These are phyloP conservation scores for Sphenopsis melanotis DNA, from an alignment of 2,797 vertebrate genomes.

Conservation along the genomic window DNA sequence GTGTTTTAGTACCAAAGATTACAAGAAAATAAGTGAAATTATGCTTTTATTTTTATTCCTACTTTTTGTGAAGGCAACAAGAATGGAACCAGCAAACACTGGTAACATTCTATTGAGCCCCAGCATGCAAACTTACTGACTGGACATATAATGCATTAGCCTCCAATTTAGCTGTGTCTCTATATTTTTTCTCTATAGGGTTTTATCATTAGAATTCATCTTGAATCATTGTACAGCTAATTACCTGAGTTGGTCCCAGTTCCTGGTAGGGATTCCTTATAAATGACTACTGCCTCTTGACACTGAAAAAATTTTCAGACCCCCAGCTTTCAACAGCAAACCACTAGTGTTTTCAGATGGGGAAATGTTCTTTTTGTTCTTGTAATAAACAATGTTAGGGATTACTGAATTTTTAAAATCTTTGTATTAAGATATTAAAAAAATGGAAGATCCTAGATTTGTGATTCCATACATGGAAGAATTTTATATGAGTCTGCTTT, in stretches of 20 bases:
- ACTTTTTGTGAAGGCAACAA: background rate
- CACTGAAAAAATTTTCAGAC: background rate
- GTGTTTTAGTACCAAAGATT: background rate
- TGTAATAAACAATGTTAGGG: background rate
- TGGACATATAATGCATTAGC: background rate
- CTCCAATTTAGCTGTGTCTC: background rate
- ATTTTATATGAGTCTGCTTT: background rate
- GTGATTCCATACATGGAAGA: background rate
- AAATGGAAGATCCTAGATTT: background rate
- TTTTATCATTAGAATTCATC: background rate
- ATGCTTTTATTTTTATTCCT: background rate
- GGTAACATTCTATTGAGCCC: background rate
- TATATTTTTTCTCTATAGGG: background rate
- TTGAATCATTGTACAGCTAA: background rate
- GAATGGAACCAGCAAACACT: background rate
- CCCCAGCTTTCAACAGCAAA: background rate
- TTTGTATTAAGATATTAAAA: background rate
- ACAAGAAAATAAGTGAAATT: background rate
- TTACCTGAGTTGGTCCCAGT: background rate
- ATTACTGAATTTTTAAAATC: background rate
- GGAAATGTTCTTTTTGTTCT: background rate
- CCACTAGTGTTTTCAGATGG: background rate
- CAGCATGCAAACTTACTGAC: background rate
- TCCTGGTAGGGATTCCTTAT: background rate
- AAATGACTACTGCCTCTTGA: background rate